Percentiles rank a stretch among this genome's conserved stretches.
These are phyloP conservation scores for Chrysolina haemoptera DNA, from an alignment of 2,888 invertebrate genomes.

Conservation along the genomic window DNA sequence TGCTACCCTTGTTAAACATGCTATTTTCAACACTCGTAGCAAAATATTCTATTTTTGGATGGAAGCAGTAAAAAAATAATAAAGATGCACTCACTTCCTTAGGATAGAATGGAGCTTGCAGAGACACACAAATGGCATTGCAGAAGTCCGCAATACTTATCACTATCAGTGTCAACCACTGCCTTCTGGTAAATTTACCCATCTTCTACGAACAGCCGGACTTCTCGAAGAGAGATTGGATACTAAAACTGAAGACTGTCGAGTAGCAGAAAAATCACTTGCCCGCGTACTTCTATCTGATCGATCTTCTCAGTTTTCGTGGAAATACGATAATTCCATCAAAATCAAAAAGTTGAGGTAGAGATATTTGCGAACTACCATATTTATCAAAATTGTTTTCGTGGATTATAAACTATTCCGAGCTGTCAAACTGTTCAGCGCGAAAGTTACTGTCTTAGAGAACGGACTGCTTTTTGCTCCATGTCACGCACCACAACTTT, in stretches of 20 bases:
- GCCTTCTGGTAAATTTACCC: constrained; percentile 80
- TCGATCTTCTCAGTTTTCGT: constrained; percentile 37
- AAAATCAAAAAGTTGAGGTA: constrained; percentile 65
- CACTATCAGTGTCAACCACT: constrained; percentile 84
- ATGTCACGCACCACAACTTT: constrained; percentile 2
- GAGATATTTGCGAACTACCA: constrained; percentile 65
- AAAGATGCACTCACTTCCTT: constrained; percentile 76
- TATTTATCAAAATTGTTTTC: constrained; percentile 43
- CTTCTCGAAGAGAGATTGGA: not conserved
- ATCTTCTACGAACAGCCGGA: constrained; percentile 63
- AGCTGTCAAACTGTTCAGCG: not conserved
- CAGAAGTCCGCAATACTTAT: constrained; percentile 88
- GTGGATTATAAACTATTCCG: not conserved
- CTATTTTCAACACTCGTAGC: no score
- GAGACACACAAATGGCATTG: constrained; percentile 86
- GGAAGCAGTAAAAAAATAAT: no score
- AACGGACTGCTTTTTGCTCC: constrained; percentile 23
- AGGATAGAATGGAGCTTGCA: constrained; percentile 91
- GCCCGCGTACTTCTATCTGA: constrained; percentile 29
- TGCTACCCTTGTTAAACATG: no score
- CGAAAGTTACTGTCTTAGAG: not conserved
- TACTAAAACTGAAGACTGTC: not conserved
- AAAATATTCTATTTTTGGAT: no score
- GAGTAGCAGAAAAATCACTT: constrained; percentile 14
- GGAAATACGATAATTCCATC: constrained; percentile 64